These are phyloP conservation scores for Drosophila sturtevanti DNA, from an alignment of 1,140 invertebrate species.

Conservation along the genomic window DNA sequence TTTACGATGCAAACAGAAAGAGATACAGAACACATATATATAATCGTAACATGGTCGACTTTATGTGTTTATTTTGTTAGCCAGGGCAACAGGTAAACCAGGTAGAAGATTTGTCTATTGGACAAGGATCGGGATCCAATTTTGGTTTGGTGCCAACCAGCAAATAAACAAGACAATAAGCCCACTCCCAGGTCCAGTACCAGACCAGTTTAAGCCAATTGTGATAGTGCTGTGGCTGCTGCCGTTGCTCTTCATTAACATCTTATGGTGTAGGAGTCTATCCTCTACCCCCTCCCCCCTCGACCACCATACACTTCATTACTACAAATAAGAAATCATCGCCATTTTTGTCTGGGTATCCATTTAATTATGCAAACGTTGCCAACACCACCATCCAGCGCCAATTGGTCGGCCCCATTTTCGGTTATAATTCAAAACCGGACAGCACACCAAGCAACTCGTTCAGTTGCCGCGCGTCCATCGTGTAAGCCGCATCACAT, in stretches of 20 bases:
- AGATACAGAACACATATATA: constrained; percentile 22
- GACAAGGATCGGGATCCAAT: constrained; percentile 36
- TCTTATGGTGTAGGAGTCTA: constrained; percentile 21
- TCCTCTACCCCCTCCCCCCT: too few species aligned
- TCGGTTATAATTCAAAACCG: constrained; percentile 71
- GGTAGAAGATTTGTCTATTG: neutral
- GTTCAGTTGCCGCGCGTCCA: constrained; percentile 56
- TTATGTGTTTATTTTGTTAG: constrained; percentile 65
- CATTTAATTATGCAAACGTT: constrained; percentile 69
- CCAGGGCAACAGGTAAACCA: constrained; percentile 32
- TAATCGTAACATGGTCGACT: constrained; percentile 58
- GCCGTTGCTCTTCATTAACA: constrained; percentile 71
- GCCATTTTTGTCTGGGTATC: constrained; percentile 1
- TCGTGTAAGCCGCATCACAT: constrained; percentile 23
- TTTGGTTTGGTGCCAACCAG: constrained; percentile 19
- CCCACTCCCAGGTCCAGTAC: too few species aligned
- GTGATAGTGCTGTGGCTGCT: constrained; percentile 53
- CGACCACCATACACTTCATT: too few species aligned
- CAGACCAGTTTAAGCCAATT: too few species aligned
- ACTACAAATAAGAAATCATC: constrained; percentile 65
- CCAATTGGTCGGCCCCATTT: constrained; percentile 40
- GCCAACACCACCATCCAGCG: neutral
- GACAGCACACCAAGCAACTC: constrained; percentile 27
- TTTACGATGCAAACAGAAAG: constrained; percentile 73
- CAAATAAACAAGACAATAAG: constrained; percentile 76